phyloP scores from a whole-genome alignment of 1,140 invertebrate species.

The Eumaeus atala region DNA sequence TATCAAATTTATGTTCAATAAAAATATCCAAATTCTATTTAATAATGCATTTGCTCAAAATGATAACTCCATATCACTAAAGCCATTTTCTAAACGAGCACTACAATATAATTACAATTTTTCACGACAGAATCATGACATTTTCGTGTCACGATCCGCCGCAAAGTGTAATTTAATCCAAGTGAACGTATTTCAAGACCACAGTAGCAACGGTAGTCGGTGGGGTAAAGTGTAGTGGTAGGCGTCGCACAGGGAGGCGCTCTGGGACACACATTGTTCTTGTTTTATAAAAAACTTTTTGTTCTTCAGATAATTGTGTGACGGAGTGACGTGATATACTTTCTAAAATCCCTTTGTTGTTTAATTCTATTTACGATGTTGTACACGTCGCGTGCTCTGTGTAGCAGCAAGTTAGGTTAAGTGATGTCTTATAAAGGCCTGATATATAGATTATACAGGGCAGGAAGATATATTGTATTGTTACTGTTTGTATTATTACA shows the following conservation, averaged over 20 bases:
- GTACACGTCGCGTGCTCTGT: neutral
- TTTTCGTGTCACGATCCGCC: constrained; percentile 29
- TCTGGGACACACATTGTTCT: constrained; percentile 35
- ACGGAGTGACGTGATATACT: constrained; percentile 15
- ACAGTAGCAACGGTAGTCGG: constrained; percentile 47
- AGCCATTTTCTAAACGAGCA: constrained; percentile 1
- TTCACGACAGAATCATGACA: constrained; percentile 34
- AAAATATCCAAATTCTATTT: too few species aligned
- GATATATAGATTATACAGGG: too few species aligned
- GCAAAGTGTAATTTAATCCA: constrained; percentile 55
- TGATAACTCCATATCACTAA: too few species aligned
- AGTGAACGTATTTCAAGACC: constrained; percentile 47
- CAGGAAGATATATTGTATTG: too few species aligned
- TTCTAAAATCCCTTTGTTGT: constrained; percentile 13
- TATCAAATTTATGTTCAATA: too few species aligned
- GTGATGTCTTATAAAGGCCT: too few species aligned
- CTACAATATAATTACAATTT: constrained; percentile 30
- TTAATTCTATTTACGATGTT: constrained; percentile 1
- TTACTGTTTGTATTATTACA: too few species aligned
- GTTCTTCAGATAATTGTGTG: constrained; percentile 20
- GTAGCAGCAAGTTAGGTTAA: too few species aligned
- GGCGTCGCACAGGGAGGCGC: constrained; percentile 43
- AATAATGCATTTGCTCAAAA: neutral
- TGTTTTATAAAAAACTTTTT: constrained; percentile 26
- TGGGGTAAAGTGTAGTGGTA: constrained; percentile 40